Conservation (phyloP, 1,140 invertebrate genomes). For the Nebria ingens region DNA sequence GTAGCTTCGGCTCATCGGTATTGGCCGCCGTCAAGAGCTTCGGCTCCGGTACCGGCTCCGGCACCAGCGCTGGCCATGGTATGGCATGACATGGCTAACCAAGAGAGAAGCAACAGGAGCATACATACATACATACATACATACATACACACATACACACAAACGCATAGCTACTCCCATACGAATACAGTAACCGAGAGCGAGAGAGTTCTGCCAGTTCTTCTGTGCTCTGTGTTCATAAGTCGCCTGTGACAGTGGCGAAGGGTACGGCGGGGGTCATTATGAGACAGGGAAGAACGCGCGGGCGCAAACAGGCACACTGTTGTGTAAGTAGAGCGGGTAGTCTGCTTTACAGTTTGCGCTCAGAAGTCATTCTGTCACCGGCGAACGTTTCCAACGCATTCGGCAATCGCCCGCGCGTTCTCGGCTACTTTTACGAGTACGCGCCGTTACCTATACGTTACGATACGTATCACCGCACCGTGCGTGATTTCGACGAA, state of each 20-base stretch:
- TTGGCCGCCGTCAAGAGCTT: not conserved
- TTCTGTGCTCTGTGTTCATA: not conserved
- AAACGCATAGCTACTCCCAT: no score
- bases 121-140: not conserved
- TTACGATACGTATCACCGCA: not conserved
- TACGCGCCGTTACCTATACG: not conserved
- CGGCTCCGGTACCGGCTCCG: no score
- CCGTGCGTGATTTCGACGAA: no score
- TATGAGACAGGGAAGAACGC: not conserved
- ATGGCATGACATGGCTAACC: conserved; percentile 2
- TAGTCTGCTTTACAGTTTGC: not conserved
- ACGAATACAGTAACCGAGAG: no score
- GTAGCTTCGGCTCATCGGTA: not conserved
- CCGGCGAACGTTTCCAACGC: not conserved
- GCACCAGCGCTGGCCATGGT: no score
- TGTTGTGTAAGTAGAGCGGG: conserved; percentile 6
- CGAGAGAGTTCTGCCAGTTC: no score
- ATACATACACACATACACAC: not conserved
- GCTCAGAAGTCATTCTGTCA: conserved; percentile 5
- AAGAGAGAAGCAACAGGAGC: conserved; percentile 2
- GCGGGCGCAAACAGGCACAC: not conserved
- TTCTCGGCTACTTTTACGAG: not conserved
- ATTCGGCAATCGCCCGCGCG: not conserved
- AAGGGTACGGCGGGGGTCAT: not conserved
- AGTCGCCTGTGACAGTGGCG: not conserved